Conservation (phyloP, 2,797 vertebrate genomes). For the Semaprochilodus insignis region DNA sequence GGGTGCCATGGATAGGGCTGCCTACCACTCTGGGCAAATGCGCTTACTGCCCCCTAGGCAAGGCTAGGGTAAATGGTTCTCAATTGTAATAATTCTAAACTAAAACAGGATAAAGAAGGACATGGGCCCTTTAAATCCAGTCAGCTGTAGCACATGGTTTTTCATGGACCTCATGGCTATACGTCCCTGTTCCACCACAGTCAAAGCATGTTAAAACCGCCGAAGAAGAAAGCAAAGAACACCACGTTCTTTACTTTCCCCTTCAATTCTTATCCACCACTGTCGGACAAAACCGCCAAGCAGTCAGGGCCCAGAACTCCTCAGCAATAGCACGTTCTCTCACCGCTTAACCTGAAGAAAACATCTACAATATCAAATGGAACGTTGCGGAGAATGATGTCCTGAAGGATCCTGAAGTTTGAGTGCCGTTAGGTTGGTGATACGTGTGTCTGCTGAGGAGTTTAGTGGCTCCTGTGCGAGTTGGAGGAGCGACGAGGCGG, state of each 20-base stretch:
- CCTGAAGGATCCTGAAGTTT: too few species aligned
- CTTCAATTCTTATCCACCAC: conserved; percentile 7
- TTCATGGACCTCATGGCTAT: too few species aligned
- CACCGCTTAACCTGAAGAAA: background rate
- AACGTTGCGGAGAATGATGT: too few species aligned
- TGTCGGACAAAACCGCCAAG: conserved; percentile 26
- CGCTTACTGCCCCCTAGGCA: too few species aligned
- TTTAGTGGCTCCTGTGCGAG: conserved; percentile 34
- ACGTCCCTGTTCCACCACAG: conserved; percentile 58
- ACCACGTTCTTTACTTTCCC: background rate
- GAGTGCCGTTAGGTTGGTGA: too few species aligned
- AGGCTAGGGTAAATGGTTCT: too few species aligned
- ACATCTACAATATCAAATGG: background rate
- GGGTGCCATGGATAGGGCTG: too few species aligned
- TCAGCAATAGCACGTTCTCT: conserved; percentile 60
- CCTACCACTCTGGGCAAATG: too few species aligned
- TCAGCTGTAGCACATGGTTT: too few species aligned
- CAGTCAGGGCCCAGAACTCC: conserved; percentile 51
- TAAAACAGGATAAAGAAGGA: too few species aligned
- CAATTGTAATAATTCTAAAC: too few species aligned
- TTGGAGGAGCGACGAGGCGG: background rate
- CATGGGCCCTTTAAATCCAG: too few species aligned
- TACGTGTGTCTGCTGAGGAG: conserved; percentile 66
- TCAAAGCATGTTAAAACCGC: conserved; percentile 61
- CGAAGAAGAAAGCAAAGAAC: conserved; percentile 49